phyloP scores from a whole-genome alignment of 2,888 invertebrate genomes.

The Apomyelois bistriatella region DNA sequence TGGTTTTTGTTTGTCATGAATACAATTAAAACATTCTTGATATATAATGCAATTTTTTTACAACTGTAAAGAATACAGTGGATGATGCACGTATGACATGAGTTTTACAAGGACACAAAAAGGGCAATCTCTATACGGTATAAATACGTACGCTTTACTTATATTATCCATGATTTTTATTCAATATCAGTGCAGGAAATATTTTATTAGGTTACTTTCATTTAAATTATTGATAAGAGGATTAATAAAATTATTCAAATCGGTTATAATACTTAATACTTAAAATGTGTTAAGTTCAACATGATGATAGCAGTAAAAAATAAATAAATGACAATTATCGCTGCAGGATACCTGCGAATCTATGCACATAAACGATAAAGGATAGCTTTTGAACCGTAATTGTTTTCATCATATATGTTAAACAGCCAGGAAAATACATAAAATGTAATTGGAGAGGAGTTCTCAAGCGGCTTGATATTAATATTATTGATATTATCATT shows the following conservation, averaged over 20 bases:
- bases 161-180: no score
- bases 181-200: no score
- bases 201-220: neutral
- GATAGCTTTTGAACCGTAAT: conserved; percentile 5
- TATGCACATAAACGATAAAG: neutral
- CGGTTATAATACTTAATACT: neutral
- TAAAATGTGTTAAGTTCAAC: conserved; percentile 3
- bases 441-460: conserved; percentile 13
- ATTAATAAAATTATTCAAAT: neutral
- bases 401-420: conserved; percentile 10
- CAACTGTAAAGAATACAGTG: no score
- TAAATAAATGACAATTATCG: conserved; percentile 1
- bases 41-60: no score
- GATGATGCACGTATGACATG: no score
- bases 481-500: conserved; percentile 12
- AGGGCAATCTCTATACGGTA: no score
- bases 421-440: conserved; percentile 9
- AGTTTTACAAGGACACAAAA: no score
- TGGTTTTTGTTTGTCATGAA: no score
- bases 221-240: neutral
- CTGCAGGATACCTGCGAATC: neutral
- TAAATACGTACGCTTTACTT: no score
- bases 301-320: conserved; percentile 5
- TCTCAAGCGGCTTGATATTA: conserved; percentile 4
- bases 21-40: no score